Conservation (phyloP, 2,797 vertebrate species). For the Avahi laniger region DNA sequence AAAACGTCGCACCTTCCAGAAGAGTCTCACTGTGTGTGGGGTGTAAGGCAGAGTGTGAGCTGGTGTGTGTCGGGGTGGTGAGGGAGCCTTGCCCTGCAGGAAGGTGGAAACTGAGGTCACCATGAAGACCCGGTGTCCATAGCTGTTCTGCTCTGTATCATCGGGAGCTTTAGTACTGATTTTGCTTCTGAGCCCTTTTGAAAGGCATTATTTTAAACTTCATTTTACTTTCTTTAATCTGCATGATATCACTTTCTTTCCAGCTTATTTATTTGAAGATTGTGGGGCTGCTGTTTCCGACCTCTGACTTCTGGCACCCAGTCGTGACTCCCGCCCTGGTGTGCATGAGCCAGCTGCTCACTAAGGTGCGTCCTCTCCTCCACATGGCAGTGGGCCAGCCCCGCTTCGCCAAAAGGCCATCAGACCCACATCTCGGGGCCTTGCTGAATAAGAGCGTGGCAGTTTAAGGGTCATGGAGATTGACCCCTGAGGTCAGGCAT, state of each 20-base stretch:
- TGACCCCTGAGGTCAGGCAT: neutral
- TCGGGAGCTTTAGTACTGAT: rapidly evolving
- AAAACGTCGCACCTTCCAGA: neutral
- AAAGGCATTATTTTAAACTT: rapidly evolving
- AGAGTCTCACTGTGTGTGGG: neutral
- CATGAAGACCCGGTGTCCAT: neutral
- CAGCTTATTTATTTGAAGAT: conserved; percentile 95
- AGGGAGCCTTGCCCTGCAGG: neutral
- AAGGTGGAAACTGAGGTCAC: neutral
- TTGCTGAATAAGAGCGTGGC: neutral
- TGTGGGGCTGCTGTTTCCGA: conserved; percentile 91
- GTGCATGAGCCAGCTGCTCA: conserved; percentile 94
- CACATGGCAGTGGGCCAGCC: rapidly evolving
- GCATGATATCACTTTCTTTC: neutral
- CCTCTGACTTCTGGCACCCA: conserved; percentile 96
- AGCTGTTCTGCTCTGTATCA: neutral
- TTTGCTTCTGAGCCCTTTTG: rapidly evolving
- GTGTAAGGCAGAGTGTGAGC: neutral
- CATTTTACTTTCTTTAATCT: neutral
- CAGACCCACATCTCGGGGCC: neutral
- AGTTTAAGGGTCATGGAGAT: rapidly evolving
- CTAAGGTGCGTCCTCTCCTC: conserved; percentile 87
- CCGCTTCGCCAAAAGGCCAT: rapidly evolving
- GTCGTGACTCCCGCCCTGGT: conserved; percentile 94
- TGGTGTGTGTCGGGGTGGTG: neutral